Percentiles rank a stretch among this genome's conserved stretches.
These are phyloP conservation scores for Athene cunicularia DNA, from an alignment of 2,113 vertebrate species.

Conservation along the genomic window DNA sequence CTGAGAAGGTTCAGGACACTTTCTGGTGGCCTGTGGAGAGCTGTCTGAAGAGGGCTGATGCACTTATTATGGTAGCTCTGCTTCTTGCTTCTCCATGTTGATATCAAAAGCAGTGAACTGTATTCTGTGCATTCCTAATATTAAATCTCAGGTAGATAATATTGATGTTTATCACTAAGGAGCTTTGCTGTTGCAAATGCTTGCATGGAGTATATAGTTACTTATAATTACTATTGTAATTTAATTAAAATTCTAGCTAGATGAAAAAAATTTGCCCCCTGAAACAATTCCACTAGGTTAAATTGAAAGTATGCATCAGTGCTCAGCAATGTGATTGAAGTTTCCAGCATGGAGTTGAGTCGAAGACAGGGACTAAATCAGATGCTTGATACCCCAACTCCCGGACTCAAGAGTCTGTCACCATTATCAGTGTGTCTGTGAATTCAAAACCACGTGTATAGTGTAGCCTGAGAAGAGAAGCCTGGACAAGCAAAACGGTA, in stretches of 20 bases:
- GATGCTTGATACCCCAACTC: neutral
- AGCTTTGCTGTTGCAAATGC: neutral
- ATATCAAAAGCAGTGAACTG: neutral
- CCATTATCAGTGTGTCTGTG: neutral
- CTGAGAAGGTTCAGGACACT: neutral
- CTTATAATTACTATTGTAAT: neutral
- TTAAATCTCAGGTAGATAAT: neutral
- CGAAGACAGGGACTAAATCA: neutral
- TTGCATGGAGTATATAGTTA: neutral
- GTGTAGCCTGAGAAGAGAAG: neutral
- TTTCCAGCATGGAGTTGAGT: neutral
- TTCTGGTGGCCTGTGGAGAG: neutral
- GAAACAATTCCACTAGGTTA: neutral
- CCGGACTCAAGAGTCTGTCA: neutral
- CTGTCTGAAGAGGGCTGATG: neutral
- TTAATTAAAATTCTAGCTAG: neutral
- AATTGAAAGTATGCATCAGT: neutral
- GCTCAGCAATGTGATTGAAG: neutral
- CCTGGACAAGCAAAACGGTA: neutral
- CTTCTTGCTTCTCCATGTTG: neutral
- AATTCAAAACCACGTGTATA: neutral
- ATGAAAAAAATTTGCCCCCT: neutral
- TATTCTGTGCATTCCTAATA: neutral
- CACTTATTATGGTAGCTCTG: neutral
- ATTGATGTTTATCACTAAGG: neutral